Conservation (phyloP, 2,797 vertebrate species). For the Xerus rutilus region DNA sequence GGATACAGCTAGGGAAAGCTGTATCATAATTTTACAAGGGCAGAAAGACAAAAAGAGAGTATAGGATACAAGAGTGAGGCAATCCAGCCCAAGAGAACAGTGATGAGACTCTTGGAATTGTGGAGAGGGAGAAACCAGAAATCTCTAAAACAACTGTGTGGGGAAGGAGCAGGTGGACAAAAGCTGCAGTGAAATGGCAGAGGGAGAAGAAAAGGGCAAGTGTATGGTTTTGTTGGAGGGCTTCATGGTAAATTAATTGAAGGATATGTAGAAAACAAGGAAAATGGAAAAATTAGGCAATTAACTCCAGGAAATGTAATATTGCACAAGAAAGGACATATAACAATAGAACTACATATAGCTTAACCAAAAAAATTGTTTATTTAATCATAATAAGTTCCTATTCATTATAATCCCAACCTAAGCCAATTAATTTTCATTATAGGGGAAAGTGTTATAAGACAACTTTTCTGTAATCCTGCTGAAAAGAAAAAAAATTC, state of each 20-base stretch:
- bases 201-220: not conserved
- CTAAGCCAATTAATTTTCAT: not conserved
- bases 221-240: not conserved
- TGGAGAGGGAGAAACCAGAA: not conserved
- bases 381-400: not conserved
- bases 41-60: not conserved
- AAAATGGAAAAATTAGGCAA: not conserved
- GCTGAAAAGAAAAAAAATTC: not conserved
- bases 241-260: not conserved
- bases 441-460: not conserved
- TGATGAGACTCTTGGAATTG: not conserved
- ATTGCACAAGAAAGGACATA: not conserved
- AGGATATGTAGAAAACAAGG: not conserved
- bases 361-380: not conserved
- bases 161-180: no score
- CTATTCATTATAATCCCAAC: not conserved
- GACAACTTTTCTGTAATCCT: not conserved
- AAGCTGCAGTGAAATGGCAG: not conserved
- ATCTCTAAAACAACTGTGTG: not conserved
- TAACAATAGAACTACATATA: not conserved
- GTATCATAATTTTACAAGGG: not conserved
- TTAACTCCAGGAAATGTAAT: not conserved
- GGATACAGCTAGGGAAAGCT: not conserved
- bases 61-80: not conserved
- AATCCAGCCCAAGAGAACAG: not conserved